Base-by-base conservation (phyloP, 1,140 invertebrate species). In the Lucilia sericata region DNA sequence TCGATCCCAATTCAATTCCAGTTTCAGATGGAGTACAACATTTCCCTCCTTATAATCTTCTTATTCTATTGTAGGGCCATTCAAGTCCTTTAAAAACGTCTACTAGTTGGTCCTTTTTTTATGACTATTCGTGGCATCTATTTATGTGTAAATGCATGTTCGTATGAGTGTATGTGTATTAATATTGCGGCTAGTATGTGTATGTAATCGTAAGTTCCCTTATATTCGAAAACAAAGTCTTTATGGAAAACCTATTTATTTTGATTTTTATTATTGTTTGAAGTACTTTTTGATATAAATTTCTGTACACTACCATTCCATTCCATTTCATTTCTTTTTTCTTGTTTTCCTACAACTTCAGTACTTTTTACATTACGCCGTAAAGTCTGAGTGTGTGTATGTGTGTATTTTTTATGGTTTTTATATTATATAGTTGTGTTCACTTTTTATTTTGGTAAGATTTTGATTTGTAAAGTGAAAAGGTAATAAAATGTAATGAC, bases 401-500 rank as follows among this genome's bases (percentile, higher is more conserved):
- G n/a, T n/a, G n/a, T n/a, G n/a, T n/a, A n/a, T n/a, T 49, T 19
- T 49, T 25, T n/a, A 9, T 80, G 17, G n/a, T 21, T 80, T 25
- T 49, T 49, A 8, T 80, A 42, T 21, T 80, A 30, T 78, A 42
- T 25, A 47, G 76, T 51, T 80, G 74, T 76, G 10, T 14, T 0
- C 36, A 36, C 8, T 36, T 36, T 36, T 8, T 8, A 4, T 36
- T 36, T 36, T 2, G 42, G 12, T 4, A 42, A 21, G n/a, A 49
- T 80, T 80, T 80, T 80, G 76, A 80, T 80, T 80, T 80, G 76
- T 80, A 49, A 80, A 80, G 76, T 80, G 47, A 80, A 80, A 80
- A 49, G 76, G 42, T 80, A 80, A 80, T 80, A 80, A 80, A 80
- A 49, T 80, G 76, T 80, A 80, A 80, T 80, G 76, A 80, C 76